Conservation (phyloP, 2,113 vertebrate genomes). For the Otus sunia region DNA sequence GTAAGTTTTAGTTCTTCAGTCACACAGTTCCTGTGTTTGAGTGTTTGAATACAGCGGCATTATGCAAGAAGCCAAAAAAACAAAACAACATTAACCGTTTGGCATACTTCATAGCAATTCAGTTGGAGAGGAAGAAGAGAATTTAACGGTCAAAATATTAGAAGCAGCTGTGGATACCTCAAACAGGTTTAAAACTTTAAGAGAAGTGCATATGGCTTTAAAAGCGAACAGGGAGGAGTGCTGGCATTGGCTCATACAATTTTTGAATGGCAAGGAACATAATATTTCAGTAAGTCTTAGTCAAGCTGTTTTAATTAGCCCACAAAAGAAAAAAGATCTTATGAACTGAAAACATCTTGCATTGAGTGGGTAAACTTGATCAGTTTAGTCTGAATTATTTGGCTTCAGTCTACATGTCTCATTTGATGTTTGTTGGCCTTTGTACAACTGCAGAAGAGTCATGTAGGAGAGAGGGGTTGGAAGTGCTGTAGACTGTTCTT, state of each 20-base stretch:
- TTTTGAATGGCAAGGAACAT: slow-evolving; percentile 63
- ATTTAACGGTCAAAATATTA: slow-evolving; percentile 70
- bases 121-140: slow-evolving; percentile 66
- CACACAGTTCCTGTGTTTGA: not conserved
- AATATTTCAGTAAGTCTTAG: slow-evolving; percentile 71
- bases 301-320: slow-evolving; percentile 74
- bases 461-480: slow-evolving; percentile 32
- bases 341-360: slow-evolving; percentile 69
- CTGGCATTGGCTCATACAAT: slow-evolving; percentile 26
- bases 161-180: slow-evolving; percentile 78
- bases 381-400: slow-evolving; percentile 66
- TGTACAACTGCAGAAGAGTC: slow-evolving; percentile 52
- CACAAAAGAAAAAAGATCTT: slow-evolving; percentile 57
- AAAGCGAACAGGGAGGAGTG: not conserved
- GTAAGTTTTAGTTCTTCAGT: slow-evolving; percentile 6
- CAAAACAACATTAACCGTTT: slow-evolving; percentile 32
- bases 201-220: slow-evolving; percentile 59
- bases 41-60: not conserved
- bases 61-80: slow-evolving; percentile 42
- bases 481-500: slow-evolving; percentile 44
- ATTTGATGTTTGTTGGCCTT: slow-evolving; percentile 56
- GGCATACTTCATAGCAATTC: slow-evolving; percentile 34
- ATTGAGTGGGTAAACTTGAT: slow-evolving; percentile 55
- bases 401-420: slow-evolving; percentile 40
- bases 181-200: slow-evolving; percentile 74